Conservation (phyloP, 2,113 vertebrate species). For the Phylloscopus trochiloides region DNA sequence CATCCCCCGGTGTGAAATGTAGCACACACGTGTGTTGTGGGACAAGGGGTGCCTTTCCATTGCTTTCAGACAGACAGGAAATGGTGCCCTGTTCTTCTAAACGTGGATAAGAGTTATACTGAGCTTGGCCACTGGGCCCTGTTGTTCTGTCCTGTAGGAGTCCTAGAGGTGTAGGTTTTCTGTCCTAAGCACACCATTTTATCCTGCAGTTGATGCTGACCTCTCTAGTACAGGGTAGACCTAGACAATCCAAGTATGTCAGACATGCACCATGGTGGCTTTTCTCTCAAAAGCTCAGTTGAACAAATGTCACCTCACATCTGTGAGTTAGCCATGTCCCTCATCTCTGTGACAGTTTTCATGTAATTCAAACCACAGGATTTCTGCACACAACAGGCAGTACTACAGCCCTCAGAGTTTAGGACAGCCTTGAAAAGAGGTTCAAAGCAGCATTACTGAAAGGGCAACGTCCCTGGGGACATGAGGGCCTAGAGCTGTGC, state of each 20-base stretch:
- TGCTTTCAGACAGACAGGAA: not conserved
- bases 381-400: not conserved
- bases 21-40: rapidly evolving
- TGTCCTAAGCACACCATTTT: not conserved
- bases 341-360: not conserved
- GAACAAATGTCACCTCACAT: not conserved
- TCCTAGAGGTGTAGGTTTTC: not conserved
- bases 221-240: not conserved
- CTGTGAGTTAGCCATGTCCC: not conserved
- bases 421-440: not conserved
- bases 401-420: not conserved
- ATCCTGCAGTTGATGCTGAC: not conserved
- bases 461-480: not conserved
- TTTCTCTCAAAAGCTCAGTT: not conserved
- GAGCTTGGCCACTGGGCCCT: not conserved
- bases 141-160: not conserved
- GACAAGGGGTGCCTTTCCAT: not conserved
- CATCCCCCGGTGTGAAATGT: rapidly evolving
- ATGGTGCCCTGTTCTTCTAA: not conserved
- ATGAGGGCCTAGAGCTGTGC: not conserved
- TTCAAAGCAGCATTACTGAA: not conserved
- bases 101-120: not conserved
- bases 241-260: not conserved
- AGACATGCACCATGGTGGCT: not conserved
- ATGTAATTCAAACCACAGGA: not conserved